Evolutionary conservation across 2,888 invertebrate species (phyloP).

Genomic region (Tribolium freemani): DNA sequence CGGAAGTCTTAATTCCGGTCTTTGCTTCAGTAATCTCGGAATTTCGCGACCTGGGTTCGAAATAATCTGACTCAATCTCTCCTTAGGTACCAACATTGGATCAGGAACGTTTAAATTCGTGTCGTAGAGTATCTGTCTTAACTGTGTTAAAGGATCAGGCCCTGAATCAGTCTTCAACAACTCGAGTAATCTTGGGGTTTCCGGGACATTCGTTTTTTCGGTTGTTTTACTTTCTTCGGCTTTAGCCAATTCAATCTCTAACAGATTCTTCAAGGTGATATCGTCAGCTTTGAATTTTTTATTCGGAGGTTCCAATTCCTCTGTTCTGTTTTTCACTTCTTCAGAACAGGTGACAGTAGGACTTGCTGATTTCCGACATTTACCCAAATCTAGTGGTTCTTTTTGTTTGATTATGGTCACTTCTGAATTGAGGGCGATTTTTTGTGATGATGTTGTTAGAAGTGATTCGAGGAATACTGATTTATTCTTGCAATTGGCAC

Average conservation of each 20-base stretch:
- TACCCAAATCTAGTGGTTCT: slow-evolving; percentile 80
- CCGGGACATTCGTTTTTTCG: slow-evolving; percentile 46
- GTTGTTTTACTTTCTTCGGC: slow-evolving; percentile 62
- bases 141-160: slow-evolving; percentile 78
- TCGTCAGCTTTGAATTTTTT: slow-evolving; percentile 71
- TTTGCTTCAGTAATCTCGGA: slow-evolving; percentile 78
- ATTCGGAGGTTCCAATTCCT: slow-evolving; percentile 66
- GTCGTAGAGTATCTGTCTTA: slow-evolving; percentile 77
- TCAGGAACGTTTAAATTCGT: slow-evolving; percentile 82
- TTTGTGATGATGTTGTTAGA: slow-evolving; percentile 72
- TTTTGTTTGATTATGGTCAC: slow-evolving; percentile 72
- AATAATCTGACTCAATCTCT: slow-evolving; percentile 79
- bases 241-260: slow-evolving; percentile 63
- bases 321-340: slow-evolving; percentile 72
- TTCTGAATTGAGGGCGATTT: slow-evolving; percentile 72
- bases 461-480: slow-evolving; percentile 75
- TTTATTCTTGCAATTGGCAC: slow-evolving; percentile 62
- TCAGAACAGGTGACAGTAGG: slow-evolving; percentile 83
- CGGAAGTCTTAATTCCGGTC: slow-evolving; percentile 81
- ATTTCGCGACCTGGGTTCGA: slow-evolving; percentile 83
- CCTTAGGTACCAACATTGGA: slow-evolving; percentile 85
- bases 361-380: slow-evolving; percentile 77
- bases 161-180: slow-evolving; percentile 68
- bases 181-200: slow-evolving; percentile 67
- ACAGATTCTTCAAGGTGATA: slow-evolving; percentile 69